Evolutionary conservation across 2,797 vertebrate genomes (phyloP).

Genomic region (Clarias laeviceps): DNA sequence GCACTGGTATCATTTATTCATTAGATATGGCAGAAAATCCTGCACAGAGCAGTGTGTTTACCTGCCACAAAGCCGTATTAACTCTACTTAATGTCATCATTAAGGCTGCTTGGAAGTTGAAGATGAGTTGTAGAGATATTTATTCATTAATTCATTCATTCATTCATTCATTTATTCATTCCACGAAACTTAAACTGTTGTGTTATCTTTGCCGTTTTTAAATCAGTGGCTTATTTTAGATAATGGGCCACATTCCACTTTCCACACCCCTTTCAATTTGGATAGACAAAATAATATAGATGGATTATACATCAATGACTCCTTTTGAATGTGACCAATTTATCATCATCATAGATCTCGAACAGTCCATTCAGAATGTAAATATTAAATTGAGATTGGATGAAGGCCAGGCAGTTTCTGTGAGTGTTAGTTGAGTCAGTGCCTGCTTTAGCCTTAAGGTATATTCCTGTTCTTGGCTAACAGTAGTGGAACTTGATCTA

Average conservation of each 20-base stretch:
- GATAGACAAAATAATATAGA: neutral
- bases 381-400: neutral
- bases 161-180: neutral
- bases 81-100: neutral
- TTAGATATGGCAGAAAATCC: neutral
- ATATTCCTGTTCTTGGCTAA: neutral
- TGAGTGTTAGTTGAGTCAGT: neutral
- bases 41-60: neutral
- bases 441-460: neutral
- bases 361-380: neutral
- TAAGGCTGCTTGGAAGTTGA: neutral
- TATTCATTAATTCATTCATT: too few relatives aligned
- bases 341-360: neutral
- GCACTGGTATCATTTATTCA: constrained; percentile 6
- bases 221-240: neutral
- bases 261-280: neutral
- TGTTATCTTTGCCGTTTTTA: neutral
- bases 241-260: neutral
- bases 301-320: neutral
- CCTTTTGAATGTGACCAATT: neutral
- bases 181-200: neutral
- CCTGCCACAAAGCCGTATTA: neutral
- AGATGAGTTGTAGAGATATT: neutral
- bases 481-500: neutral
- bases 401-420: neutral